Conservation (phyloP, 1,140 invertebrate species). For the Drosophila nannoptera region DNA sequence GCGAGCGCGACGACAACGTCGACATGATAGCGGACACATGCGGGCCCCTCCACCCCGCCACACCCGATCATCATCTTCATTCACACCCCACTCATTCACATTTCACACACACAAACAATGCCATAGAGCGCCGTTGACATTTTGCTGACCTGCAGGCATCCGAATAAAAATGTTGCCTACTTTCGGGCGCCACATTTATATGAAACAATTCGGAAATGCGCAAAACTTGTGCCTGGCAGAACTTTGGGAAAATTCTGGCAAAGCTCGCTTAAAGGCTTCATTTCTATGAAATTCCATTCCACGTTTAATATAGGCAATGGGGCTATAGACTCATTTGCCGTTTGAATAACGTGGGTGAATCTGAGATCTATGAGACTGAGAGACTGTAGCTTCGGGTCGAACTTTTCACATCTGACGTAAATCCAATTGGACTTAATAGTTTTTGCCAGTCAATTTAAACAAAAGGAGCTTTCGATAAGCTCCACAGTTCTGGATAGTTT, state of each 20-base stretch:
- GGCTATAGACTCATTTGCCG: too few relatives aligned
- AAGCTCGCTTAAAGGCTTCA: too few relatives aligned
- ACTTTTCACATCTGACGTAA: too few relatives aligned
- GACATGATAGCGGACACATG: constrained; percentile 66
- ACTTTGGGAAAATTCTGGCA: too few relatives aligned
- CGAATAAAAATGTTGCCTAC: constrained; percentile 38
- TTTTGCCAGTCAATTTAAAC: too few relatives aligned
- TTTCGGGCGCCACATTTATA: constrained; percentile 11
- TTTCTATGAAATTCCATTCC: too few relatives aligned
- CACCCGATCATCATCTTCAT: neutral
- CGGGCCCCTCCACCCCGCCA: constrained; percentile 12
- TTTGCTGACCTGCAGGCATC: constrained; percentile 55
- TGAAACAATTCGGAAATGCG: neutral
- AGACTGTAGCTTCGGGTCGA: too few relatives aligned
- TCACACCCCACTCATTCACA: neutral
- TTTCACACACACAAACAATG: constrained; percentile 38
- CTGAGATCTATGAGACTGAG: too few relatives aligned
- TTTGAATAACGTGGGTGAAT: too few relatives aligned
- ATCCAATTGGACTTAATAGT: too few relatives aligned
- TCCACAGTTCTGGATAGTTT: neutral
- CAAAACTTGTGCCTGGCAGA: neutral
- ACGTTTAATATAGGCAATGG: too few relatives aligned
- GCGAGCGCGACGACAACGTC: constrained; percentile 31
- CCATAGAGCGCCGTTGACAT: constrained; percentile 41
- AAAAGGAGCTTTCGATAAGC: too few relatives aligned